Evolutionary conservation across 1,140 invertebrate species (phyloP), one percentile per base, ranked within the genome.

Genomic region (Brachionus plicatilis): DNA sequence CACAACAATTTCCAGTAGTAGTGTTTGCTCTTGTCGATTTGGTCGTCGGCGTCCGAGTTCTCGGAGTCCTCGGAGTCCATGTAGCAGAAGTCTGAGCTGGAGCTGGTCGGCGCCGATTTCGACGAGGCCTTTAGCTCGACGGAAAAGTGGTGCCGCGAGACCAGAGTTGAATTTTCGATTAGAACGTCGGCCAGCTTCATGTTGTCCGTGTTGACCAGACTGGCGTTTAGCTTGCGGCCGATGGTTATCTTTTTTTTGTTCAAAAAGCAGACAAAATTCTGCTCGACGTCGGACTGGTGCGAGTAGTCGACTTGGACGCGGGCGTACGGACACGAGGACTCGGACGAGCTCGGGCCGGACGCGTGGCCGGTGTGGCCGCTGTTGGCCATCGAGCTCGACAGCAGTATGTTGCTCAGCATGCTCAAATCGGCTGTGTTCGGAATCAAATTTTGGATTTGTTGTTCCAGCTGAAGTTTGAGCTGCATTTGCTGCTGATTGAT

Each of bases 161-260:
- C 79, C n/a, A 82, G 9, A n/a, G 79, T 65, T 43, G 53, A 82
- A 68, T 82, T 82, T 65, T 82, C 65, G 24, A 82, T 68, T 14
- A 82, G 53, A 9, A 82, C 41, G 29, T 82, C 79, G 45, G 79
- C 79, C 14, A 65, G 33, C 37, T 82, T 50, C 6, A 33, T 56
- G 17, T 45, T 76, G 20, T 72, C 68, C 4, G 68, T 43, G 37
- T 17, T 68, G 17, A 41, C 24, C 12, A 41, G 37, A 41, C n/a
- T 72, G 14, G 68, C 11, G 45, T 76, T 76, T 24, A 76, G 43
- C n/a, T 76, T 76, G 12, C 72, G 41, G 1, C 72, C 72, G 0
- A 76, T 76, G 8, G 72, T 50, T 17, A 76, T 76, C 20, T 76
- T 76, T 76, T 76, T 76, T 50, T 76, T 76, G 45, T 53, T 76